phyloP scores from a whole-genome alignment of 1,140 invertebrate species.

The Scaptomyza graminum region DNA sequence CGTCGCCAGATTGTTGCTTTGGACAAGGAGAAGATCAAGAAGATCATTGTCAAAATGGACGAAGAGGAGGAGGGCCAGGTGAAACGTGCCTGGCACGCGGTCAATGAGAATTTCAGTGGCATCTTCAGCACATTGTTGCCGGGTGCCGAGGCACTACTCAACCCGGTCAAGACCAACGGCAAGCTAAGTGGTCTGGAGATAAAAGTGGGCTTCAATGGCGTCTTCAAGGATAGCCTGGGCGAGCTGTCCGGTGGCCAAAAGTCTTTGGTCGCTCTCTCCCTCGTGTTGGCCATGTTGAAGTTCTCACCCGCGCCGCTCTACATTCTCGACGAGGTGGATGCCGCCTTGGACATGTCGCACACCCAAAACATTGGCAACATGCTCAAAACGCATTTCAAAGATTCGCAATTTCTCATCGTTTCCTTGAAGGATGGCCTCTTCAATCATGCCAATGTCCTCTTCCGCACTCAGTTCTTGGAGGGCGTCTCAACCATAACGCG shows the following conservation, averaged over 20 bases:
- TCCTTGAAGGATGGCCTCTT: slow-evolving; percentile 99
- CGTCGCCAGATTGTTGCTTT: slow-evolving; percentile 94
- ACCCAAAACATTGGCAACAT: slow-evolving; percentile 99
- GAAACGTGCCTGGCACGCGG: slow-evolving; percentile 91
- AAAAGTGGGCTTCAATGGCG: slow-evolving; percentile 95
- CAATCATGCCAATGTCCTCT: slow-evolving; percentile 99
- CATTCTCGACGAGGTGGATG: slow-evolving; percentile 99
- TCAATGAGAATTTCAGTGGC: slow-evolving; percentile 96
- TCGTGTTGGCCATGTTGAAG: slow-evolving; percentile 97
- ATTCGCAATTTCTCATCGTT: slow-evolving; percentile 99
- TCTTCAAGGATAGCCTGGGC: slow-evolving; percentile 98
- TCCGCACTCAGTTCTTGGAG: slow-evolving; percentile 97
- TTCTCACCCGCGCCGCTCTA: slow-evolving; percentile 99
- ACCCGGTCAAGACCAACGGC: slow-evolving; percentile 89
- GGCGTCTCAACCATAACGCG: slow-evolving; percentile 96
- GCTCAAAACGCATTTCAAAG: slow-evolving; percentile 96
- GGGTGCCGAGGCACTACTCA: slow-evolving; percentile 93
- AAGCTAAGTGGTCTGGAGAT: slow-evolving; percentile 95
- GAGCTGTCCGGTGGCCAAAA: slow-evolving; percentile 98
- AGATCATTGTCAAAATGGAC: slow-evolving; percentile 94
- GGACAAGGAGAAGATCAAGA: slow-evolving; percentile 92
- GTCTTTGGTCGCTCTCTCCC: slow-evolving; percentile 97
- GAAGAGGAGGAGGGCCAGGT: slow-evolving; percentile 94
- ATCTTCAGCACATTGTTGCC: slow-evolving; percentile 97
- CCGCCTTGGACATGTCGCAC: slow-evolving; percentile 98